phyloP scores from a whole-genome alignment of 2,113 vertebrate species.

The Blennius ocellaris region DNA sequence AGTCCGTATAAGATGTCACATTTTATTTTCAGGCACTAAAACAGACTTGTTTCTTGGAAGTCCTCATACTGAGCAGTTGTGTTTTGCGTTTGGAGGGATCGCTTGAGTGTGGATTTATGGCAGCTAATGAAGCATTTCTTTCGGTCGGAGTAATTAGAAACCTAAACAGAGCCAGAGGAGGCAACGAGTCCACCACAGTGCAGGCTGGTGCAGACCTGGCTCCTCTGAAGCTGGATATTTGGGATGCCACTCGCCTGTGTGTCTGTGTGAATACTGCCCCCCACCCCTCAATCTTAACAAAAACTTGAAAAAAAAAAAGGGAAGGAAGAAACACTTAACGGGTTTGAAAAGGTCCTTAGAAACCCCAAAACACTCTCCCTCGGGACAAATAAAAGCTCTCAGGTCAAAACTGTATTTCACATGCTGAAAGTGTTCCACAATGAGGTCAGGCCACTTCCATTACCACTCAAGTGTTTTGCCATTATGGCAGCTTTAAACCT shows the following conservation, averaged over 20 bases:
- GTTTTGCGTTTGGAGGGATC: slow-evolving; percentile 38
- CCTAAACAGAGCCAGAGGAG: slow-evolving; percentile 45
- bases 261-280: slow-evolving; percentile 3
- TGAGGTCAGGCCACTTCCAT: slow-evolving; percentile 53
- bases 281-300: no score
- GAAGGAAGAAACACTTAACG: slow-evolving; percentile 64
- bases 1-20: slow-evolving; percentile 36
- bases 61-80: slow-evolving; percentile 24
- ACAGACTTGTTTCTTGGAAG: slow-evolving; percentile 42
- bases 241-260: slow-evolving; percentile 29
- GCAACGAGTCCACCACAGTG: not conserved
- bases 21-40: slow-evolving; percentile 37
- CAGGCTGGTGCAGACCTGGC: slow-evolving; percentile 23
- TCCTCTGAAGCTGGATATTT: slow-evolving; percentile 23
- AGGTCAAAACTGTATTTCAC: slow-evolving; percentile 69
- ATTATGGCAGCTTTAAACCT: slow-evolving; percentile 49
- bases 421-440: slow-evolving; percentile 55
- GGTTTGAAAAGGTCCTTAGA: slow-evolving; percentile 70
- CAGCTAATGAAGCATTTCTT: slow-evolving; percentile 52
- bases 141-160: slow-evolving; percentile 57
- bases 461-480: slow-evolving; percentile 46
- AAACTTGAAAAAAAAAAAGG: slow-evolving; percentile 14
- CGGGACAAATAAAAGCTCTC: slow-evolving; percentile 62
- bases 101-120: slow-evolving; percentile 41
- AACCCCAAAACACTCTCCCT: slow-evolving; percentile 59